These are phyloP conservation scores for Musca vetustissima DNA, from an alignment of 1,140 invertebrate genomes.

Conservation along the genomic window DNA sequence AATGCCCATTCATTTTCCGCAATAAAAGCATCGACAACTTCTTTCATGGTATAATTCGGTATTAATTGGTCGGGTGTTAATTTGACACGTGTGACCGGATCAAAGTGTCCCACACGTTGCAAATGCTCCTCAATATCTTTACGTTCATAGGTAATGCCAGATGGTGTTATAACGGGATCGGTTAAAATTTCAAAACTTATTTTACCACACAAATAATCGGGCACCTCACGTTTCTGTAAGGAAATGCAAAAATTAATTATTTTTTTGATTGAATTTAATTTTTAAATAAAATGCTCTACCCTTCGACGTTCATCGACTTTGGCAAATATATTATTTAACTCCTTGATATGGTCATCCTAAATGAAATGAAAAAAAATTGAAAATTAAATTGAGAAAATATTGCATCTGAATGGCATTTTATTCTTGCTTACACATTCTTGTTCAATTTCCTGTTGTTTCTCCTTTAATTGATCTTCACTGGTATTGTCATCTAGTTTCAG, in stretches of 20 bases:
- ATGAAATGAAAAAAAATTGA: background rate
- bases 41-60: conserved; percentile 98
- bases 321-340: conserved; percentile 88
- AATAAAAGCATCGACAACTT: conserved; percentile 95
- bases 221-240: conserved; percentile 93
- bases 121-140: conserved; percentile 99
- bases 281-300: conserved; percentile 58
- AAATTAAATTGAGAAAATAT: conserved; percentile 21
- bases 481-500: conserved; percentile 63
- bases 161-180: conserved; percentile 98
- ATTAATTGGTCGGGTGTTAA: conserved; percentile 93
- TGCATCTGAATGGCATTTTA: conserved; percentile 40
- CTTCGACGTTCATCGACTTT: conserved; percentile 90
- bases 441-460: conserved; percentile 70
- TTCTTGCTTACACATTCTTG: conserved; percentile 74
- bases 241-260: conserved; percentile 27
- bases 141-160: conserved; percentile 97
- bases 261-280: too few species aligned
- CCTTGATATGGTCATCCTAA: conserved; percentile 73
- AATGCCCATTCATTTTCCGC: conserved; percentile 97
- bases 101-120: conserved; percentile 97
- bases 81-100: conserved; percentile 92
- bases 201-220: conserved; percentile 97
- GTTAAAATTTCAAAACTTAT: conserved; percentile 98
- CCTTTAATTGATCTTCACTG: conserved; percentile 61